Evolutionary conservation across 2,113 vertebrate genomes (phyloP), one percentile per base, ranked within the genome.

Genomic region (Eulemur macaco): DNA sequence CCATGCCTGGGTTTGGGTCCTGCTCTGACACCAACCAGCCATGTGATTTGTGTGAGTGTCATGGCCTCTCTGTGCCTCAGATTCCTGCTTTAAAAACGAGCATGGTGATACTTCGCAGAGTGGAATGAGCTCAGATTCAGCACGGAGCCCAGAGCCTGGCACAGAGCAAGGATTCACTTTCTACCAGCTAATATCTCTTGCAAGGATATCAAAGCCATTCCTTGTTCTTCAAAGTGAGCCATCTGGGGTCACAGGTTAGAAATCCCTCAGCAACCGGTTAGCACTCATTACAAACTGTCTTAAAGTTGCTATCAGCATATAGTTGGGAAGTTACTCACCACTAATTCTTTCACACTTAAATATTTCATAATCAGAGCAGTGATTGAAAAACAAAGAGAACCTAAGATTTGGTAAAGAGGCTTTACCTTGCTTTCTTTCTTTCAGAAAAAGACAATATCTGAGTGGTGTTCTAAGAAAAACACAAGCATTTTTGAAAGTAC

Each of bases 401-500:
- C 78, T 25, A 25, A 87, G 45, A 68, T 39, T 91, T 82, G 45
- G 6, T 80, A 42, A 95, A 64, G 56, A 71, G 85, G 20, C 27
- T 94, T 74, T 90, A 64, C 39, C 3, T 47, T 77, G 29, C 37
- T 69, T 91, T 87, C 47, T 94, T 89, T 90, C 23, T 63, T 94
- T 91, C 54, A 91, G 82, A 71, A 77, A 94, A 93, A 18, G 37
- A 68, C 8, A 76, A 23, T 45, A 56, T 52, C 71, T 96, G 81
- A 95, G 45, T 39, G 37, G 52, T 13, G 3, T 76, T 86, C 45
- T 83, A 71, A 82, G 86, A 92, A 87, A 93, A 95, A 78, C 10
- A 25, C 13, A 54, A 39, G 12, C 78, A 83, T 80, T 85, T 96
- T 86, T 96, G 1, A 68, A 95, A 94, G 77, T 74, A 77, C 34